Base-by-base conservation (phyloP, 2,797 vertebrate species). In the Chelon auratus region DNA sequence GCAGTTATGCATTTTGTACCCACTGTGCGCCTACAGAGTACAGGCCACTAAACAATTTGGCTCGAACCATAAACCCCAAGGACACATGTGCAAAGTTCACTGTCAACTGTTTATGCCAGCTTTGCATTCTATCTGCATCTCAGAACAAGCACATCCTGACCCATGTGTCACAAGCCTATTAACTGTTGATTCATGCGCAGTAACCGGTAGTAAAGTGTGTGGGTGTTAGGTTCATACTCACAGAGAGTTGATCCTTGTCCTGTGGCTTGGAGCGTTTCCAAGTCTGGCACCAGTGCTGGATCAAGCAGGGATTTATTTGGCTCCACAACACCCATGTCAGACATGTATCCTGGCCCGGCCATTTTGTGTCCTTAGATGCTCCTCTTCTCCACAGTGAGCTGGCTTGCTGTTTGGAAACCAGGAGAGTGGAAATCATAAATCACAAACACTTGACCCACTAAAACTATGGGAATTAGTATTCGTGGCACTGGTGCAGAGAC, bases 221-320 rank as follows among this genome's bases (percentile, higher is more conserved):
- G 78, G 83, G 84, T 85, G 81, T 87, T 83, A 82, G 79, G 78
- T 87, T 82, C 62, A 83, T 82, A 66, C 78, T 82, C 68, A 74
- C 63, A 67, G 82, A 80, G 85, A 91, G 89, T 72, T 82, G 86
- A 92, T 91, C 88, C 88, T 91, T 88, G 86, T 89, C 78, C 87
- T 87, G 90, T 84, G 86, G 89, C 72, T 87, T 93, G 91, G 89
- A 77, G 10, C 1, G 13, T 60, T 68, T 90, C 87, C 89, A 92
- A 87, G 84, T 87, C 85, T 91, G 88, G 79, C 88, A 92, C 79
- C 79, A 76, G 77, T 47, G 0, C 69, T 72, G 78, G 86, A 89
- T 88, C 87, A 85, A 86, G 85, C 81, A 69, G 75, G 85, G 83
- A 90, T 92, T 92, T 89, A 89, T 90, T 90, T 87, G 82, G 85